Conservation (phyloP, 1,140 invertebrate genomes). For the Triops cancriformis region DNA sequence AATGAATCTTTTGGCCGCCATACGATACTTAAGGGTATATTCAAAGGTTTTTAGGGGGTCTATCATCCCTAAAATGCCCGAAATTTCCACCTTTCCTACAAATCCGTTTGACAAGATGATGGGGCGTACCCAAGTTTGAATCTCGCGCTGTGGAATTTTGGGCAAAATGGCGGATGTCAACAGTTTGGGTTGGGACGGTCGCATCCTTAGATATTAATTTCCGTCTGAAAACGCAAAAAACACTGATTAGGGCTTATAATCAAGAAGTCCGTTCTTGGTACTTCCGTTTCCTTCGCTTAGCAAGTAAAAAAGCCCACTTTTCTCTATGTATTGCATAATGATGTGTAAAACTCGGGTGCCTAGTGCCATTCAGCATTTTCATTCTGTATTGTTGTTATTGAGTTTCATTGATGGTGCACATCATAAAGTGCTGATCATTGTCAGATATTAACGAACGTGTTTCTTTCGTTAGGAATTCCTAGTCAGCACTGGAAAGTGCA, state of each 20-base stretch:
- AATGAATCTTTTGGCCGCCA: too few relatives aligned
- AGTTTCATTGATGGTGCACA: too few relatives aligned
- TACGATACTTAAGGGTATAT: too few relatives aligned
- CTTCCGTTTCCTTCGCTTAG: not conserved
- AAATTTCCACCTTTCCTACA: too few relatives aligned
- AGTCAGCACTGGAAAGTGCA: not conserved
- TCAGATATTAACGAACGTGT: too few relatives aligned
- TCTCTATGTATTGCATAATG: too few relatives aligned
- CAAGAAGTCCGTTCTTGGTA: not conserved
- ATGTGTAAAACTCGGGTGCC: too few relatives aligned
- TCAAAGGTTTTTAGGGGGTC: too few relatives aligned
- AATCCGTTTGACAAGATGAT: not conserved
- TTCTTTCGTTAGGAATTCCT: not conserved
- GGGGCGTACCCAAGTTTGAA: not conserved
- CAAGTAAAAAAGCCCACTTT: not conserved
- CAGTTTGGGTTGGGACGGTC: conserved; percentile 3
- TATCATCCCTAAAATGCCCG: too few relatives aligned
- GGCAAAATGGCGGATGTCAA: conserved; percentile 1
- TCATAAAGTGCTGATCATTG: too few relatives aligned
- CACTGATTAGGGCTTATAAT: not conserved
- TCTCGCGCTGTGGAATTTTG: not conserved
- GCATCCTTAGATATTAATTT: conserved; percentile 1
- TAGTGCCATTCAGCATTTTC: too few relatives aligned
- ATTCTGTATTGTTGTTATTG: too few relatives aligned
- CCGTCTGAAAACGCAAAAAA: not conserved